Evolutionary conservation across 2,113 vertebrate genomes (phyloP).

Genomic region (Scolopax mira): DNA sequence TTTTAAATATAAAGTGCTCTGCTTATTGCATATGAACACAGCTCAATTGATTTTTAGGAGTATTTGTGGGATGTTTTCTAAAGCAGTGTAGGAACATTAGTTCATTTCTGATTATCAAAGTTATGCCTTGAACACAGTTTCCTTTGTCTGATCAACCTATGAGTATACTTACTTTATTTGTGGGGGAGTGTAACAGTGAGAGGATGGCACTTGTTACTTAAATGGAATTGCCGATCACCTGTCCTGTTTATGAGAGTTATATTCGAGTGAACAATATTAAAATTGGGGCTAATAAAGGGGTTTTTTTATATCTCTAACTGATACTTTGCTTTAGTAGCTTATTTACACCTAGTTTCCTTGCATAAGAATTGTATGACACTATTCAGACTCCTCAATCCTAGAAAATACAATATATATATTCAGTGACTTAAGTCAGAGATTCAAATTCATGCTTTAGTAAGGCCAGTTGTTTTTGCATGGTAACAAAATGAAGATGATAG

Average conservation of each 20-base stretch:
- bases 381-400: conserved; percentile 8
- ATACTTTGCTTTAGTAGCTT: conserved; percentile 13
- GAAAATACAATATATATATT: conserved; percentile 60
- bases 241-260: neutral
- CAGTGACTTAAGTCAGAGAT: conserved; percentile 40
- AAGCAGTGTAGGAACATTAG: neutral
- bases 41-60: neutral
- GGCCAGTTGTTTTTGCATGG: conserved; percentile 52
- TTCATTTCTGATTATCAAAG: neutral
- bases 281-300: neutral
- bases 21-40: neutral
- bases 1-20: neutral
- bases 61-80: neutral
- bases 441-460: conserved; percentile 60
- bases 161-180: neutral
- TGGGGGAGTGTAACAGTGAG: neutral
- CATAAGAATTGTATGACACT: neutral
- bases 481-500: conserved; percentile 61
- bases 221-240: neutral
- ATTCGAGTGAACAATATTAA: neutral
- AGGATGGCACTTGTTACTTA: neutral
- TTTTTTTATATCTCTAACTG: conserved; percentile 9
- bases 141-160: neutral
- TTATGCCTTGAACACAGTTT: neutral
- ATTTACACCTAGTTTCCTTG: conserved; percentile 25